Conservation (phyloP, 2,888 invertebrate genomes). For the Hybos culiciformis region DNA sequence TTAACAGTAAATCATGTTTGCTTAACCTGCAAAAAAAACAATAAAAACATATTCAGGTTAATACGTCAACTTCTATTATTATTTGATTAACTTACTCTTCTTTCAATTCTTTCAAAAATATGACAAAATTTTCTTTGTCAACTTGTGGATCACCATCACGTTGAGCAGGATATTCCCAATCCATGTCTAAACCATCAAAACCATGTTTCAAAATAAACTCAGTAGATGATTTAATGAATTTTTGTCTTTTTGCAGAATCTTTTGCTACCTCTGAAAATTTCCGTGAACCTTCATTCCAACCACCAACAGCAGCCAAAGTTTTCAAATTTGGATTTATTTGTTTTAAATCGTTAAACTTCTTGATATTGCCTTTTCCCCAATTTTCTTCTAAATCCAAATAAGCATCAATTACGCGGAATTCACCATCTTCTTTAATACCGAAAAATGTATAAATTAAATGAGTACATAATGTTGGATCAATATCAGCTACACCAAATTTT, state of each 20-base stretch:
- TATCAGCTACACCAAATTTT: conserved; percentile 48
- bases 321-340: conserved; percentile 32
- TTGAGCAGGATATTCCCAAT: conserved; percentile 47
- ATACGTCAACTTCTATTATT: too few species aligned
- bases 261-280: conserved; percentile 38
- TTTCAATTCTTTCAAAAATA: conserved; percentile 24
- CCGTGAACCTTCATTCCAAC: conserved; percentile 39
- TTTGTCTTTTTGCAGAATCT: conserved; percentile 24
- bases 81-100: conserved; percentile 18
- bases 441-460: conserved; percentile 63
- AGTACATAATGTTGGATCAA: conserved; percentile 56
- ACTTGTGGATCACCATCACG: conserved; percentile 25
- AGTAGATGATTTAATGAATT: conserved; percentile 22
- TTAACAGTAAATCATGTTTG: conserved; percentile 38
- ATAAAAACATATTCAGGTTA: background rate
- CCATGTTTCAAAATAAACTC: conserved; percentile 25
- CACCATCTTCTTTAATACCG: conserved; percentile 44
- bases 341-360: conserved; percentile 32
- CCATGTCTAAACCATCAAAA: conserved; percentile 47
- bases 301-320: conserved; percentile 34
- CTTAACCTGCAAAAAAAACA: conserved; percentile 32
- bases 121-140: conserved; percentile 28
- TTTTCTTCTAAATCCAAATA: conserved; percentile 49
- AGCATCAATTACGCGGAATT: conserved; percentile 42
- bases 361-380: conserved; percentile 40